Evolutionary conservation across 2,113 vertebrate genomes (phyloP), one percentile per base, ranked within the genome.

Genomic region (Protomyctophum bolini): DNA sequence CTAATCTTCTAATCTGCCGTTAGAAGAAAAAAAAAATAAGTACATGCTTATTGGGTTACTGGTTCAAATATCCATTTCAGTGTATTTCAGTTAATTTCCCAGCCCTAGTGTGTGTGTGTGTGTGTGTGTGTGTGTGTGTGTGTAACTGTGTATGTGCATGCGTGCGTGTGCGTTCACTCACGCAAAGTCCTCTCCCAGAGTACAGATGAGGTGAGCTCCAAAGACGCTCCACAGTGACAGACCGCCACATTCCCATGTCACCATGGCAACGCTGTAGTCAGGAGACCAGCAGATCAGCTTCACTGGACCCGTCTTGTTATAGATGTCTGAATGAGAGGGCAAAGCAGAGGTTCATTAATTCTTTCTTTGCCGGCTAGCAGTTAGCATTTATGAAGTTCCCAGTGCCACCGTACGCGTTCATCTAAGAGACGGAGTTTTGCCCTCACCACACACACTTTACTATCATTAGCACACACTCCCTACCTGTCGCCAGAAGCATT

Each of bases 151-250:
- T 3, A 4, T 52, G 15, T 2, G 12, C 21, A 1, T 48, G 46
- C 56, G 45, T 74, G 68, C 66, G 12, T 63, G 55, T 69, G 61
- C 8, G 49, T 75, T 28, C 79, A 95, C 97, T 94, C 79, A 99
- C 97, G 94, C 95, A 92, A 98, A 99, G 86, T 98, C 98, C 86
- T 97, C 98, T 87, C 96, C 97, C 68, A 99, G 93, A 47, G 98
- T 99, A 91, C 98, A 99, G 86, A 99, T 96, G 79, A 99, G 95
- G 70, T 98, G 98, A 85, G 98, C 97, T 79, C 98, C 98, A 84
- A 99, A 99, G 70, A 99, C 98, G 66, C 98, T 99, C 97, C 98
- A 99, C 59, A 99, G 86, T 8, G 98, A 99, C 14, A 99, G 91
- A 65, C 98, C 97, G 12, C 98, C 98, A 76, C 87, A 94, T 68